Conservation (phyloP, 2,113 vertebrate genomes). For the Numida meleagris region DNA sequence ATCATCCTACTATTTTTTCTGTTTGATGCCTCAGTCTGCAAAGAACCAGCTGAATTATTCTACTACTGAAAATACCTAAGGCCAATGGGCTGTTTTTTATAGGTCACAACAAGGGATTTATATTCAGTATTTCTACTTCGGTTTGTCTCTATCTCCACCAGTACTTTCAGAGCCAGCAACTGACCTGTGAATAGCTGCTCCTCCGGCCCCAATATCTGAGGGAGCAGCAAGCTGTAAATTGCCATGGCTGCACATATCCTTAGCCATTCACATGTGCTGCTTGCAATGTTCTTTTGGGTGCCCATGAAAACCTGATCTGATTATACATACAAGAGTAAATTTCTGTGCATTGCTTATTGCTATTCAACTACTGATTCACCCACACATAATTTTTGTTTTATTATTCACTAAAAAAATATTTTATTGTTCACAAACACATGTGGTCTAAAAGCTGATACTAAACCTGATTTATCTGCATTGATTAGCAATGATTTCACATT, state of each 20-base stretch:
- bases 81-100: neutral
- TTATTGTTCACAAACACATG: neutral
- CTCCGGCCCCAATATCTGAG: neutral
- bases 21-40: neutral
- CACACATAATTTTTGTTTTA: neutral
- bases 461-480: neutral
- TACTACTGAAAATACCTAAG: neutral
- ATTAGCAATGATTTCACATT: neutral
- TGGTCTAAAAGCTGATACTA: neutral
- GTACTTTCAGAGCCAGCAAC: neutral
- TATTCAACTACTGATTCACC: neutral
- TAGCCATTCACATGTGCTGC: neutral
- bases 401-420: neutral
- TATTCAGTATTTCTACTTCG: neutral
- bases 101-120: conserved; percentile 1
- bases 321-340: neutral
- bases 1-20: neutral
- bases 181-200: neutral
- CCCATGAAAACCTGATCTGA: neutral
- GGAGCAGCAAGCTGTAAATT: neutral
- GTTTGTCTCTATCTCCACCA: neutral
- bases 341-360: neutral
- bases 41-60: neutral
- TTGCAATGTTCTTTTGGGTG: neutral
- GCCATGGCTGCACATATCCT: neutral